Conservation (phyloP, 2,888 invertebrate genomes). For the Ommatoiulus sabulosus region DNA sequence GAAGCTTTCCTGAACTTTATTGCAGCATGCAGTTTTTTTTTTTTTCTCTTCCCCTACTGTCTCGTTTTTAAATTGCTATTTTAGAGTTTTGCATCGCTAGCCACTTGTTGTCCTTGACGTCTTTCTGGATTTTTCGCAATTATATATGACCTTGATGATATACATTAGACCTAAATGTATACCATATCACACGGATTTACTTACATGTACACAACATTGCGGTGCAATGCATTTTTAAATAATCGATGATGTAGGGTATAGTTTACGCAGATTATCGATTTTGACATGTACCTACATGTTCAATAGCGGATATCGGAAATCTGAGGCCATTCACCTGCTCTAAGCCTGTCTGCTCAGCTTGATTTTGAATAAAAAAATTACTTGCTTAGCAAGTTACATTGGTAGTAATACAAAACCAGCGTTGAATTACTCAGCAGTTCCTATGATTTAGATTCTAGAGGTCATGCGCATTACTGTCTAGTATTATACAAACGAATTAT, state of each 20-base stretch:
- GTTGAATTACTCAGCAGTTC: too few relatives aligned
- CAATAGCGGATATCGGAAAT: neutral
- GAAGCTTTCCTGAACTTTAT: neutral
- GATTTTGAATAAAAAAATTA: neutral
- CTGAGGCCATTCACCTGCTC: neutral
- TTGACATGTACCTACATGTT: neutral
- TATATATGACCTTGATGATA: conserved; percentile 25
- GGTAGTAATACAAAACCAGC: too few relatives aligned
- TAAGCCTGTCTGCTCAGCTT: neutral
- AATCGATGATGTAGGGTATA: neutral
- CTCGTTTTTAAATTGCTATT: conserved; percentile 43
- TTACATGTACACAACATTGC: neutral
- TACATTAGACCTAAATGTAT: conserved; percentile 39
- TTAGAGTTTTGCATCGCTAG: conserved; percentile 12
- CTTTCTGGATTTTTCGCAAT: neutral
- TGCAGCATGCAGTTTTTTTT: neutral
- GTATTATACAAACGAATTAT: too few relatives aligned
- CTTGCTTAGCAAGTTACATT: too few relatives aligned
- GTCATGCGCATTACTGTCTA: too few relatives aligned
- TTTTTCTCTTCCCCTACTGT: neutral
- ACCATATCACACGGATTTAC: too few relatives aligned
- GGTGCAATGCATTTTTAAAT: neutral
- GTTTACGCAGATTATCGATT: neutral
- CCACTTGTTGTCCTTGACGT: conserved; percentile 23
- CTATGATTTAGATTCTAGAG: too few relatives aligned